Conservation (phyloP, 2,888 invertebrate genomes). For the Tortricodes alternella region DNA sequence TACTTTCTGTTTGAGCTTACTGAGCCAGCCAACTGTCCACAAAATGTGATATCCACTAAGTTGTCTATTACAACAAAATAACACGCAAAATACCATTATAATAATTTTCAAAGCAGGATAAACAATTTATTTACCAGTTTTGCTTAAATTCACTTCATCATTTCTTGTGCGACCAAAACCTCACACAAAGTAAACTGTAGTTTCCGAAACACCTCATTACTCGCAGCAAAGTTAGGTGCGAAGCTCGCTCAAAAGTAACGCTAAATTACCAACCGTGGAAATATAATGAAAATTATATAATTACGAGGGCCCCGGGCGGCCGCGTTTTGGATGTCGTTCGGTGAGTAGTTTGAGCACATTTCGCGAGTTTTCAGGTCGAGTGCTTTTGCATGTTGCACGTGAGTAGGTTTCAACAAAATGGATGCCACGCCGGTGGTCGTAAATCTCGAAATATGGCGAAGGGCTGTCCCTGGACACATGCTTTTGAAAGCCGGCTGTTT, state of each 20-base stretch:
- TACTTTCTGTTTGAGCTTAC: no score
- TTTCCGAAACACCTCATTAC: conserved; percentile 9
- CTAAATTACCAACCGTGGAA: conserved; percentile 31
- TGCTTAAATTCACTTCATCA: not conserved
- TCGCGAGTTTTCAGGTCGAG: conserved; percentile 62
- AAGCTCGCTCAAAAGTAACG: conserved; percentile 17
- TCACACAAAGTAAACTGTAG: conserved; percentile 4
- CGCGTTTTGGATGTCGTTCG: conserved; percentile 42
- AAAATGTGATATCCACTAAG: no score
- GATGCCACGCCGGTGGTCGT: conserved; percentile 58
- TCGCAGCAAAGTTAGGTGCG: conserved; percentile 16
- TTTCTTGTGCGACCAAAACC: not conserved
- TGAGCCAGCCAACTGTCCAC: no score
- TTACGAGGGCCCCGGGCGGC: conserved; percentile 46
- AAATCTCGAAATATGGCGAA: conserved; percentile 63
- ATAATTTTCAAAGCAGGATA: no score
- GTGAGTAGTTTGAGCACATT: conserved; percentile 57
- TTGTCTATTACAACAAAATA: no score
- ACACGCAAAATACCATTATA: no score
- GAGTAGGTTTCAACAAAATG: conserved; percentile 67
- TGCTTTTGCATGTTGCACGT: conserved; percentile 71
- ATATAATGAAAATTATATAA: conserved; percentile 55
- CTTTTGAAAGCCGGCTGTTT: conserved; percentile 40
- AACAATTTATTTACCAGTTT: not conserved
- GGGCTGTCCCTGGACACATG: conserved; percentile 55